Evolutionary conservation across 2,113 vertebrate genomes (phyloP), one percentile per base, ranked within the genome.

Genomic region (Anarhynchus alexandrinus): DNA sequence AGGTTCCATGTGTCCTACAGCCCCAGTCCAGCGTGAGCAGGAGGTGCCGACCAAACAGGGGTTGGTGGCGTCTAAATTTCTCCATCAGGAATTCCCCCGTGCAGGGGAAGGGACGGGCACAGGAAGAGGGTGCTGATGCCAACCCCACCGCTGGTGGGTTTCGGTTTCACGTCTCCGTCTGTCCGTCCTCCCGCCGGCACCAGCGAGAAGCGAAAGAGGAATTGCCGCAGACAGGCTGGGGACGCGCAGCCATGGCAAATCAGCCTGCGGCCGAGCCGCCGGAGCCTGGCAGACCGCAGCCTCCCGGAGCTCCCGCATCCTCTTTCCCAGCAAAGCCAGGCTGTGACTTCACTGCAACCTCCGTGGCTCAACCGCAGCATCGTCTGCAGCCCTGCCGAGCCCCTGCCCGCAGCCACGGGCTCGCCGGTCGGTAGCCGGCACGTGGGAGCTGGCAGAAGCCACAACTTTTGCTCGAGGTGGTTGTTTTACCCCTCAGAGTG

Each of bases 371-470:
- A 17, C 78, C 78, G 10, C 15, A 45, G 27, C 65, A 40, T 23
- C 5, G 0, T 30, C 85, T 40, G 7, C 92, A 69, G 82, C 66
- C 32, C 10, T 15, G 29, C 72, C 10, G 1, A 52, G 18, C 25
- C 30, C 72, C 62, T 49, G 15, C 42, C 57, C 20, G 0, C 11
- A 57, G 67, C 59, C 77, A 6, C 3, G 4, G 61, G 45, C 38
- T 72, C 6, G 9, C 18, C 1, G 0, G 54, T 45, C 0, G 2
- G 62, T 30, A 43, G 64, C 54, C 10, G 2, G 22, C 27, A 1
- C 1, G 0, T 3, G 58, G 61, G 66, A 59, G 69, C n/a, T 7
- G 70, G 13, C 20, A 71, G 89, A 62, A 27, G 43, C 65, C 71
- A 0, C 77, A 7, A 19, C 16, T 27, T 10, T 65, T n/a, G 10